A percentile compares a stretch with the other conserved stretches of the same genome.
Conservation (phyloP, 2,797 vertebrate species). For the Typhlichthys eigenmanni region DNA sequence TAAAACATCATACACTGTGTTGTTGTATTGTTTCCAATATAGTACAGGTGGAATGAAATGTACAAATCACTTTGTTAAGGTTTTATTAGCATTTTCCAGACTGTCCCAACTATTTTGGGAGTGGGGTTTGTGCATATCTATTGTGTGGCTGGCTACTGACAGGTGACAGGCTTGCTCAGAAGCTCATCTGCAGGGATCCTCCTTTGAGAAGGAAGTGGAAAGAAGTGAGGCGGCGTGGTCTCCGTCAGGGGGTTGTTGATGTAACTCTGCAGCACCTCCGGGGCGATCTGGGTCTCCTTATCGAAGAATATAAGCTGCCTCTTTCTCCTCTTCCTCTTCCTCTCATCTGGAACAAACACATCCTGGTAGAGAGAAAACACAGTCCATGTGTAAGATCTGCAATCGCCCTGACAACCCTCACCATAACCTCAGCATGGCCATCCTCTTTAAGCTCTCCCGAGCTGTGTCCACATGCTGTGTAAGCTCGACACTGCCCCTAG, state of each 20-base stretch:
- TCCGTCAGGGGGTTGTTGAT: slow-evolving; percentile 44
- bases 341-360: slow-evolving; percentile 13
- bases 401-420: no score
- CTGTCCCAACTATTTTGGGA: no score
- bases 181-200: slow-evolving; percentile 45
- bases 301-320: slow-evolving; percentile 77
- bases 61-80: no score
- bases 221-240: slow-evolving; percentile 23
- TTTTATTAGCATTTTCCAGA: no score
- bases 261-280: slow-evolving; percentile 52
- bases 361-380: slow-evolving; percentile 19
- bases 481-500: no score
- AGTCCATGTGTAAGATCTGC: no score
- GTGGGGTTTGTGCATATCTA: background rate
- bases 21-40: no score
- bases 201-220: slow-evolving; percentile 2
- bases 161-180: slow-evolving; percentile 58
- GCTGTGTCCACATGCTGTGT: no score
- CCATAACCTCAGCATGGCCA: no score
- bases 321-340: slow-evolving; percentile 41
- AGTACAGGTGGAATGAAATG: no score
- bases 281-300: slow-evolving; percentile 64
- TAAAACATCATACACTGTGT: no score
- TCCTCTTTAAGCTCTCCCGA: no score
- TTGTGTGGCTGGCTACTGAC: slow-evolving; percentile 53